Conservation (phyloP, 2,797 vertebrate genomes). For the Emydoidea blandingii region DNA sequence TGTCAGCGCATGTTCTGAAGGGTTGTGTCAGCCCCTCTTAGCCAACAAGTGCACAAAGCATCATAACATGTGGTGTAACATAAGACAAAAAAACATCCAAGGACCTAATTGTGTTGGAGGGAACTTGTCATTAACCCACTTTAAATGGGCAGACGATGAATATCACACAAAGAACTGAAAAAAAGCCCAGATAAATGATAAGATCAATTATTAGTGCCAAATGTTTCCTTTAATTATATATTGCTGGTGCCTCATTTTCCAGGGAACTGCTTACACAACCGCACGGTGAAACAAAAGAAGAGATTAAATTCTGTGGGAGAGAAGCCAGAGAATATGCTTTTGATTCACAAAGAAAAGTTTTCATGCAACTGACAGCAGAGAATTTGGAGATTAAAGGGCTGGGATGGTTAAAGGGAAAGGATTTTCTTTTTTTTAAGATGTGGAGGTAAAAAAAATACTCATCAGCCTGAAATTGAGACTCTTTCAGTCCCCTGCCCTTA, state of each 20-base stretch:
- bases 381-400: not conserved
- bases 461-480: not conserved
- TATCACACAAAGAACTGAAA: constrained; percentile 74
- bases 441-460: not conserved
- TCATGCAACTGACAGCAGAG: not conserved
- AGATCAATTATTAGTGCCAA: constrained; percentile 76
- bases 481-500: not conserved
- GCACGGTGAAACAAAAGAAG: constrained; percentile 75
- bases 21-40: constrained; percentile 70
- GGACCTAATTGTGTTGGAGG: constrained; percentile 13
- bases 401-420: not conserved
- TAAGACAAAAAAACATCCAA: not conserved
- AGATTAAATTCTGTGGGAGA: constrained; percentile 74
- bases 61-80: constrained; percentile 8
- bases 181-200: constrained; percentile 73
- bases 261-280: constrained; percentile 77
- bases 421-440: not conserved
- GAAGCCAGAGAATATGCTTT: constrained; percentile 54
- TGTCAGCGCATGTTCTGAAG: constrained; percentile 52
- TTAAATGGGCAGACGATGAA: constrained; percentile 11
- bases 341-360: constrained; percentile 51
- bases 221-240: constrained; percentile 77
- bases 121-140: constrained; percentile 74
- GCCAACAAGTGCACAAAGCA: constrained; percentile 31
- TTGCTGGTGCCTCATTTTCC: constrained; percentile 68